A percentile compares a stretch with the other conserved stretches of the same genome.
Conservation (phyloP, 2,888 invertebrate genomes). For the Eristalis pertinax region DNA sequence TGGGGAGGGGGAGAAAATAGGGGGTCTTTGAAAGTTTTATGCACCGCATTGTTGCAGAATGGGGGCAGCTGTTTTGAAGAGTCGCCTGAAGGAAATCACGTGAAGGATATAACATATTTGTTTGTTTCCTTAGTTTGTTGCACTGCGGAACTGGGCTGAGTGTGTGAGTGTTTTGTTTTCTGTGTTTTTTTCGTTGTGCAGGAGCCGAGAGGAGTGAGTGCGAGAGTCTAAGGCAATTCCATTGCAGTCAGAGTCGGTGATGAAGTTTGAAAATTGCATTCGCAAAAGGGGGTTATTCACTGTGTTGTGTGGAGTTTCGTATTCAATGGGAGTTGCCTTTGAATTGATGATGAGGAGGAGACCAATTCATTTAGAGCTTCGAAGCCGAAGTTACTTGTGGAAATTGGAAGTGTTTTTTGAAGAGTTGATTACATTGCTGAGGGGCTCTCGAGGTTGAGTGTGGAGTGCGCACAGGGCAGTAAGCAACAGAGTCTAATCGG, state of each 20-base stretch:
- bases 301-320: conserved; percentile 16
- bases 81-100: conserved; percentile 65
- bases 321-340: conserved; percentile 41
- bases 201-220: too few species aligned
- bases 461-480: not conserved
- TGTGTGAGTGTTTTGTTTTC: not conserved
- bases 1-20: not conserved
- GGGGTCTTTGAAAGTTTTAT: conserved; percentile 53
- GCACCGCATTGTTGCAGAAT: conserved; percentile 66
- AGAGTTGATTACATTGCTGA: not conserved
- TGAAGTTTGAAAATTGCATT: conserved; percentile 9
- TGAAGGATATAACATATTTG: conserved; percentile 51
- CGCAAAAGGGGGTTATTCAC: not conserved
- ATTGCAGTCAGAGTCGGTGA: not conserved
- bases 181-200: not conserved
- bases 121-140: conserved; percentile 44
- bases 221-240: not conserved
- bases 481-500: not conserved
- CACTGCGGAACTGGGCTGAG: conserved; percentile 11
- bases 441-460: not conserved
- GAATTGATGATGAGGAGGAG: conserved; percentile 47
- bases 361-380: conserved; percentile 26
- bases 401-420: not conserved
- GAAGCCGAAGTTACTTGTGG: not conserved
- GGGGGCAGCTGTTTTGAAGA: conserved; percentile 67